Evolutionary conservation across 2,113 vertebrate genomes (phyloP).

Genomic region (Ciconia maguari): DNA sequence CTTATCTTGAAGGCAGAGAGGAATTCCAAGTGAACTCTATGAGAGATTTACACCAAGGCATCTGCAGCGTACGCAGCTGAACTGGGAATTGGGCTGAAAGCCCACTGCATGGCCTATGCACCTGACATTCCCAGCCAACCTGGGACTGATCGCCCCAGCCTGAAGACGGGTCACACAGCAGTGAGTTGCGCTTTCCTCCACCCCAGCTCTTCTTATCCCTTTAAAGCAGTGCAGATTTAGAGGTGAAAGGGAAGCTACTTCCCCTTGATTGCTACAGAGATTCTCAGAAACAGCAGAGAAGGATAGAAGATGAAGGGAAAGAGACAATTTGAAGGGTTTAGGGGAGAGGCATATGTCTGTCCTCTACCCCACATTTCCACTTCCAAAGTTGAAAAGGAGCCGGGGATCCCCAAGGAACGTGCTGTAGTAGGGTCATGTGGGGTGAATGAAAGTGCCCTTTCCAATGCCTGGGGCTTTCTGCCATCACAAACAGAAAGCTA

Average conservation of each 20-base stretch:
- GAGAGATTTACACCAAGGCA: background rate
- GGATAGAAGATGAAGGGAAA: background rate
- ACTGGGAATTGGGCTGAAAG: background rate
- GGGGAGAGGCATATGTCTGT: background rate
- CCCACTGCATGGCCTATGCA: background rate
- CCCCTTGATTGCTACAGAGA: background rate
- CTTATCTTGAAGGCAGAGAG: background rate
- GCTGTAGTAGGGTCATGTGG: background rate
- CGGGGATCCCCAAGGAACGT: background rate
- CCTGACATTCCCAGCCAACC: background rate
- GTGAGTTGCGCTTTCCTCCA: accelerated
- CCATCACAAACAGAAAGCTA: background rate
- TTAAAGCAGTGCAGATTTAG: background rate
- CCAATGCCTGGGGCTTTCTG: background rate
- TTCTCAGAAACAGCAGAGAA: background rate
- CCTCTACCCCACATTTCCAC: background rate
- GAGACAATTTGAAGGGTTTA: background rate
- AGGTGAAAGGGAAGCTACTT: background rate
- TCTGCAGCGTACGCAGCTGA: background rate
- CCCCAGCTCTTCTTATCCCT: background rate
- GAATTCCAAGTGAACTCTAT: background rate
- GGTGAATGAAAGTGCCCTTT: background rate
- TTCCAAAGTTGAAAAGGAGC: background rate
- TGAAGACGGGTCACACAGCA: background rate
- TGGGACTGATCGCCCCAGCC: background rate